Evolutionary conservation across 53 echinoderm and acorn worm species (phyloP).

Genomic region (Temnopleurus reevesii): DNA sequence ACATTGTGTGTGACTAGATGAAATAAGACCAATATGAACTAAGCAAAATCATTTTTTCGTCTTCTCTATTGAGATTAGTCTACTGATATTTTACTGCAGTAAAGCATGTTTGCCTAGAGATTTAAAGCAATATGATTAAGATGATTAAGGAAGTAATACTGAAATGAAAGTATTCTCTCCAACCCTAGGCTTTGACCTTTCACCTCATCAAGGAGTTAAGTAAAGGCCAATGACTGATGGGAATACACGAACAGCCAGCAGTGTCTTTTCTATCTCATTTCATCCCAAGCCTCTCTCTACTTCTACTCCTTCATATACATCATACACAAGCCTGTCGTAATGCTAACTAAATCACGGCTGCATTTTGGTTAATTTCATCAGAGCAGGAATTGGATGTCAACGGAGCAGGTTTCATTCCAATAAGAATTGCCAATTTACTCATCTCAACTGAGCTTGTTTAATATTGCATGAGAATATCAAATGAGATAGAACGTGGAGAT

Average conservation of each 20-base stretch:
- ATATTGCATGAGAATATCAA: conserved; percentile 29
- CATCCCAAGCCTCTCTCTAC: background rate
- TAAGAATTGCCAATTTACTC: conserved; percentile 28
- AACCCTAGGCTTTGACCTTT: conserved; percentile 15
- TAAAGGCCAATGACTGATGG: background rate
- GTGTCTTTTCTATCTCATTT: conserved; percentile 32
- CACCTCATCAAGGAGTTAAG: background rate
- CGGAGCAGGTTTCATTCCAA: conserved; percentile 16
- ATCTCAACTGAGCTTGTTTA: background rate
- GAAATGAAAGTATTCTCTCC: background rate
- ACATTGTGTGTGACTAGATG: no score
- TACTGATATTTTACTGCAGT: background rate
- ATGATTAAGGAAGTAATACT: no score
- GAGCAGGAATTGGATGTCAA: background rate
- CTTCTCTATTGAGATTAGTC: no score
- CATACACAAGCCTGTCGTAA: conserved; percentile 10
- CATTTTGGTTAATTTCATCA: conserved; percentile 42
- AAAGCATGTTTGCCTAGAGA: background rate
- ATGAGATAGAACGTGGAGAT: conserved; percentile 19
- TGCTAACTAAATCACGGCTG: conserved; percentile 30
- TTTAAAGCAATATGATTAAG: no score
- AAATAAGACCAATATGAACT: no score
- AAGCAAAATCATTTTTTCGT: no score
- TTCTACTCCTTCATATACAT: background rate
- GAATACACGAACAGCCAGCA: background rate